phyloP scores from a whole-genome alignment of 2,888 invertebrate genomes.

The Pardosa pseudoannulata region DNA sequence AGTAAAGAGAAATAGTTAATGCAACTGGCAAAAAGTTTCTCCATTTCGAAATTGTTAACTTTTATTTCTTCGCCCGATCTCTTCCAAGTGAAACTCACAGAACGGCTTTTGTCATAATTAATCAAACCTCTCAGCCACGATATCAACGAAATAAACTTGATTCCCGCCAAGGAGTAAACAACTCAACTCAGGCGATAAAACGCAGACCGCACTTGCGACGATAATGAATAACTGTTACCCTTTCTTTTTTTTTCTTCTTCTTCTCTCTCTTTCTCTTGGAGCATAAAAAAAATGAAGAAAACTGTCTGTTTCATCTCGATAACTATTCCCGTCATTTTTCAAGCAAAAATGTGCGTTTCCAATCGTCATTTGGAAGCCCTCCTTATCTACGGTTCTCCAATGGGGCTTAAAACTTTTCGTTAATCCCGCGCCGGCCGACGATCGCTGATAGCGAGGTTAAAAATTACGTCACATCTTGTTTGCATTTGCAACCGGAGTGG shows the following conservation, averaged over 20 bases:
- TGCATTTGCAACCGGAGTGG: slow-evolving; percentile 39
- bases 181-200: slow-evolving; percentile 27
- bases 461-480: slow-evolving; percentile 46
- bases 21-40: too few species aligned
- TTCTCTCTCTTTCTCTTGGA: too few species aligned
- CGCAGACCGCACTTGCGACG: slow-evolving; percentile 26
- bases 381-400: slow-evolving; percentile 45
- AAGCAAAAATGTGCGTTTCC: slow-evolving; percentile 33
- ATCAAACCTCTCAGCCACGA: slow-evolving; percentile 14
- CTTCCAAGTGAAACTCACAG: too few species aligned
- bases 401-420: slow-evolving; percentile 39
- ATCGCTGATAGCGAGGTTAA: slow-evolving; percentile 57
- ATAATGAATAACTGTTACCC: too few species aligned
- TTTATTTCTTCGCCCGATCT: too few species aligned
- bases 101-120: slow-evolving; percentile 43
- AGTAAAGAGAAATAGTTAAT: too few species aligned
- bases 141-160: slow-evolving; percentile 24
- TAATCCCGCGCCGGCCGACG: slow-evolving; percentile 59
- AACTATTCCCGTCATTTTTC: slow-evolving; percentile 62
- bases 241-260: slow-evolving; percentile 15
- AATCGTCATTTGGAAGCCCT: slow-evolving; percentile 49
- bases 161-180: slow-evolving; percentile 32
- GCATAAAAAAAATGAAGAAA: slow-evolving; percentile 26
- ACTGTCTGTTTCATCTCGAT: slow-evolving; percentile 68
- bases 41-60: too few species aligned